Evolutionary conservation across 2,113 vertebrate species (phyloP), one percentile per base, ranked within the genome.

Genomic region (Nyctibius bracteatus): DNA sequence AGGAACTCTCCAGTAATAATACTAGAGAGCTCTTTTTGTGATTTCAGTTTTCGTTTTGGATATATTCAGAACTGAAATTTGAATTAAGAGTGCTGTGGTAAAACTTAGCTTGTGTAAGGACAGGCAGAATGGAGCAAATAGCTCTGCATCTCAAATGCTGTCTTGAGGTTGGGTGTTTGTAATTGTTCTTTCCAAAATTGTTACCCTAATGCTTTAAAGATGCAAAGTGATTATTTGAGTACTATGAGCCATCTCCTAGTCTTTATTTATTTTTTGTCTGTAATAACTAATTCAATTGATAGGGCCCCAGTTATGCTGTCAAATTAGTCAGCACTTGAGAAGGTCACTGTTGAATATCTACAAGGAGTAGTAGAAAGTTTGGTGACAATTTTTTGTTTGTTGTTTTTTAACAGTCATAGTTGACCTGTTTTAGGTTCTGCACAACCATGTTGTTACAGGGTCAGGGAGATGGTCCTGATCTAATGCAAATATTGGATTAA

Each of bases 281-380:
- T 66, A 73, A 9, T 66, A 44, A 37, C 15, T 74, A 41, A 52
- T 77, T 72, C 46, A 30, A 46, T 70, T 70, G 23, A 43, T 51
- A 44, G 11, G 19, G 6, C 24, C n/a, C 7, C n/a, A 67, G 35
- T 65, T 78, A 61, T 0, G 0, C 6, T 54, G 22, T 81, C 31
- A 71, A 17, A 74, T 74, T 62, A 79, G 28, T 74, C 30, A 15
- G 23, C 23, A 13, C 61, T 82, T 90, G 27, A 47, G n/a, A 70
- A 73, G 22, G 15, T 81, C 47, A 17, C 15, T 43, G 5, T 1
- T 89, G 41, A 73, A 89, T 43, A 47, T 73, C 43, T 57, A 5
- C 22, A 66, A 49, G 20, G 55, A 81, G 17, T 46, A 8, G 2
- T 20, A 58, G 33, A 57, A 90, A 54, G 24, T 30, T 62, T 47